Evolutionary conservation across 2,113 vertebrate genomes (phyloP).

Genomic region (Perognathus longimembris): DNA sequence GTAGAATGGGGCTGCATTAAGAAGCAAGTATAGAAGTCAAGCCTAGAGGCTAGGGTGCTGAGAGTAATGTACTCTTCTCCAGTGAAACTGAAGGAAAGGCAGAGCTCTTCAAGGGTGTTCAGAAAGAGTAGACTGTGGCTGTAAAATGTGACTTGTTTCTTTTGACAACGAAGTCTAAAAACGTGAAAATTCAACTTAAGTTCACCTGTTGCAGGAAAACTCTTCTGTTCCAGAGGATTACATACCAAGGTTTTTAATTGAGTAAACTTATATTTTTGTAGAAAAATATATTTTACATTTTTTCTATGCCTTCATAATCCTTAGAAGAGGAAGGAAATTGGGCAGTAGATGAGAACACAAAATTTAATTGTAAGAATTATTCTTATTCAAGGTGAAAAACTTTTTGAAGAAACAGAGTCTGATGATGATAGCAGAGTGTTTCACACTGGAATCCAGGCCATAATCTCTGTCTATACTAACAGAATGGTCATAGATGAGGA

Average conservation of each 20-base stretch:
- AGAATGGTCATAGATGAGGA: neutral
- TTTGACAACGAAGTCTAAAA: neutral
- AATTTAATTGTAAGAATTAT: neutral
- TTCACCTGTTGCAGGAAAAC: neutral
- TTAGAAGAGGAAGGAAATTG: neutral
- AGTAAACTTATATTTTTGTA: neutral
- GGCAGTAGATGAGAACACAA: neutral
- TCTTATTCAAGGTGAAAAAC: conserved; percentile 10
- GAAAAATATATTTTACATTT: neutral
- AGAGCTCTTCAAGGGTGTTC: neutral
- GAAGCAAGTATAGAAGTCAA: neutral
- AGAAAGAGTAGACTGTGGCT: neutral
- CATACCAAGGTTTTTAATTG: neutral
- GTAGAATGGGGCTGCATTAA: neutral
- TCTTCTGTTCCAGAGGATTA: neutral
- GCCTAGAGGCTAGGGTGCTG: neutral
- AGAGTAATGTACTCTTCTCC: neutral
- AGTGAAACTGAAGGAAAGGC: neutral
- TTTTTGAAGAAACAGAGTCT: neutral
- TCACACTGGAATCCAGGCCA: neutral
- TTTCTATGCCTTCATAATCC: neutral
- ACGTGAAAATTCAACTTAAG: neutral
- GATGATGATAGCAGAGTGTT: neutral
- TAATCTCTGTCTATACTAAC: neutral
- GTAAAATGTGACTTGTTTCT: neutral